Conservation (phyloP, 2,888 invertebrate genomes). For the Galeruca laticollis region DNA sequence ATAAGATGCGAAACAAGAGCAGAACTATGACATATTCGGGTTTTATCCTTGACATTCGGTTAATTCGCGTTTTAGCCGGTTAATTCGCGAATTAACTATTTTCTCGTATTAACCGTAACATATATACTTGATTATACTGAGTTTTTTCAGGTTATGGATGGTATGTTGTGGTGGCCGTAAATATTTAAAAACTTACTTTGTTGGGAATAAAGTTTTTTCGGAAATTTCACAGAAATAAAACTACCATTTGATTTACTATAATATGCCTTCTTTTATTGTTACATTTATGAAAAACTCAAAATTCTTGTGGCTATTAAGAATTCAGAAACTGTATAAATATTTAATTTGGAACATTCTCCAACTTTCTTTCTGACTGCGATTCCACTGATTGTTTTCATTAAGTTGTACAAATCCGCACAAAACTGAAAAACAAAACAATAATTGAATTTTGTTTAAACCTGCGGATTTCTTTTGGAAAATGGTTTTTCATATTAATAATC, state of each 20-base stretch:
- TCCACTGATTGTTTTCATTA: conserved; percentile 75
- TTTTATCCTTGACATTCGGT: no score
- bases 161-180: no score
- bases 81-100: no score
- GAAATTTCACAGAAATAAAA: background rate
- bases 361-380: conserved; percentile 72
- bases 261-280: background rate
- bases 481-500: background rate
- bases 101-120: no score
- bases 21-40: no score
- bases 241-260: background rate
- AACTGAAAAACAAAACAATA: conserved; percentile 69
- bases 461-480: background rate
- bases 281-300: conserved; percentile 72
- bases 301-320: conserved; percentile 74
- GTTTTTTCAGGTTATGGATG: no score
- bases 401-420: conserved; percentile 72
- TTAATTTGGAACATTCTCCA: conserved; percentile 70
- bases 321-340: conserved; percentile 73
- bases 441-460: background rate
- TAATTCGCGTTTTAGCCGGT: no score
- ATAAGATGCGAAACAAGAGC: no score
- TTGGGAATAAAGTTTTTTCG: no score
- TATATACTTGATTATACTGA: no score
- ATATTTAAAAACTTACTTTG: no score